phyloP scores from a whole-genome alignment of 2,113 vertebrate species.

The Copsychus sechellarum region DNA sequence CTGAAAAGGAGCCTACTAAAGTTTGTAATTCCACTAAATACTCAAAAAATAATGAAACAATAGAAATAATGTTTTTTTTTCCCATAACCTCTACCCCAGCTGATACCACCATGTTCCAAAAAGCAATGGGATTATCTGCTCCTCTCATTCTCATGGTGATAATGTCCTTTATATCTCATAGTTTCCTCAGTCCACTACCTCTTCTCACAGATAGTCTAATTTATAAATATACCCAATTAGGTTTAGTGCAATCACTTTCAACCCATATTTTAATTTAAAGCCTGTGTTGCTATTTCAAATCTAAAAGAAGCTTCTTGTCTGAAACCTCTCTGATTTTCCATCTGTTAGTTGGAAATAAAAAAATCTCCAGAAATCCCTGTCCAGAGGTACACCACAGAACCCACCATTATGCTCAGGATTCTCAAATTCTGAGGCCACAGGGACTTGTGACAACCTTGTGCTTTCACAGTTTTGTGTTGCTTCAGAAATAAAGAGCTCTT shows the following conservation, averaged over 20 bases:
- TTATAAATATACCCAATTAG: background rate
- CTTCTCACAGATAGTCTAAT: background rate
- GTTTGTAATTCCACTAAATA: background rate
- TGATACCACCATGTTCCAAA: background rate
- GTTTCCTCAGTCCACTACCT: background rate
- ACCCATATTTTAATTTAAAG: background rate
- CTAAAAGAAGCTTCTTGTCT: background rate
- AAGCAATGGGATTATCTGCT: background rate
- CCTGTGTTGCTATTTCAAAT: background rate
- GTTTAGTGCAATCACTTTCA: background rate
- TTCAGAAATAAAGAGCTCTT: background rate
- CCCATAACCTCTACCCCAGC: fast-evolving
- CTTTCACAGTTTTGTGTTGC: background rate
- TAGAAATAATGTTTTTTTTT: background rate
- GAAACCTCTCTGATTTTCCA: background rate
- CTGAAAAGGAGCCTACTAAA: background rate
- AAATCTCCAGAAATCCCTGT: background rate
- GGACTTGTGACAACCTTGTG: background rate
- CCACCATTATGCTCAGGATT: background rate
- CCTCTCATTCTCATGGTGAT: background rate
- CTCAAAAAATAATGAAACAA: background rate
- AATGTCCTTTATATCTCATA: background rate
- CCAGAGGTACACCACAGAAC: fast-evolving
- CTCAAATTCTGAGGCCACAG: background rate
- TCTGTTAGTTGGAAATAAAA: background rate